Percentiles rank a stretch among this genome's conserved stretches.
Evolutionary conservation across 1,140 invertebrate genomes (phyloP).

Genomic region (Pogonognathellus flavescens): DNA sequence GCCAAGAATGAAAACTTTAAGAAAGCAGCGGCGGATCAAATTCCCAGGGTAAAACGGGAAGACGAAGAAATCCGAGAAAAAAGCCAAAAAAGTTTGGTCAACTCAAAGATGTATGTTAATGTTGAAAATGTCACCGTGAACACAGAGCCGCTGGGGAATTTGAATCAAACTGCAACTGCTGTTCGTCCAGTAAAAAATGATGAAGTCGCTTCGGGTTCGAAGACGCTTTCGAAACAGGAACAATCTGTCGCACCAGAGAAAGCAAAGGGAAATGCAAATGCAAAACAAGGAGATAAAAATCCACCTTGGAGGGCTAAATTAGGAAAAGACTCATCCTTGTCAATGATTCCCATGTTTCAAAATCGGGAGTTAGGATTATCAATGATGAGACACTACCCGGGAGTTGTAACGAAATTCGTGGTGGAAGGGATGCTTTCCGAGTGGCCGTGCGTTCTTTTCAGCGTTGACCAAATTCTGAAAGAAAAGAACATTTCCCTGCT

Average conservation of each 20-base stretch:
- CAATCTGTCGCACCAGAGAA: neutral
- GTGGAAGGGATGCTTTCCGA: slow-evolving; percentile 27
- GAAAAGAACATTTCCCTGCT: neutral
- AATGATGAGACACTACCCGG: neutral
- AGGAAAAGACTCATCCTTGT: neutral
- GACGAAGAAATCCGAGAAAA: neutral
- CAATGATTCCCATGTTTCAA: neutral
- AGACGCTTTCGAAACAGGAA: neutral
- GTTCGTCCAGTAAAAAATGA: neutral
- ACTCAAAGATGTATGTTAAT: neutral
- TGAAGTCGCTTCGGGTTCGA: neutral
- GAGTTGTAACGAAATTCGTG: slow-evolving; percentile 3
- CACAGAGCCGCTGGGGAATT: neutral
- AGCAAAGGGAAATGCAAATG: neutral
- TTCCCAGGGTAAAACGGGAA: neutral
- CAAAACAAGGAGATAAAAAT: neutral
- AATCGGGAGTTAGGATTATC: neutral
- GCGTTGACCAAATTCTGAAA: neutral
- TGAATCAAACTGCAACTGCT: too few species aligned
- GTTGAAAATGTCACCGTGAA: neutral
- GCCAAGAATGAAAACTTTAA: neutral
- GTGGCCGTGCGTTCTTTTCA: neutral
- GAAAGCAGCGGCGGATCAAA: neutral
- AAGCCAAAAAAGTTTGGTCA: neutral
- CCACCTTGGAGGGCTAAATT: neutral